A percentile compares a stretch with the other conserved stretches of the same genome.
These are phyloP conservation scores for Ceyx erithaca DNA, from an alignment of 2,797 vertebrate species.

Conservation along the genomic window DNA sequence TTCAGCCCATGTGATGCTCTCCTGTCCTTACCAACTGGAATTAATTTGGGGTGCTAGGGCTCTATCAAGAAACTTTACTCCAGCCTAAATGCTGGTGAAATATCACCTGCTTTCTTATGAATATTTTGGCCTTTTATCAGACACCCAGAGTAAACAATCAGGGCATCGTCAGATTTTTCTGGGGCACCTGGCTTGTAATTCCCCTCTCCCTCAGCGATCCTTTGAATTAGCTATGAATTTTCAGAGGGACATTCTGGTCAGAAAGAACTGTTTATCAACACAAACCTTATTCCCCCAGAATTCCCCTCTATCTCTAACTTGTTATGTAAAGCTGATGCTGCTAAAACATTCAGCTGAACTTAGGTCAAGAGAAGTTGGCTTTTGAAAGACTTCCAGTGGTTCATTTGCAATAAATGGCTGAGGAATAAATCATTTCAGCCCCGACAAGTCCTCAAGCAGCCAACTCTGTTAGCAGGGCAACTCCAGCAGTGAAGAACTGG, in stretches of 20 bases:
- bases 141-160: background rate
- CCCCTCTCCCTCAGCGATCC: background rate
- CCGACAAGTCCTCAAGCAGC: constrained; percentile 21
- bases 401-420: constrained; percentile 42
- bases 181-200: background rate
- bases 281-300: background rate
- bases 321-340: constrained; percentile 36
- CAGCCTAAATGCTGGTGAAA: background rate
- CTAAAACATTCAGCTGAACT: constrained; percentile 30
- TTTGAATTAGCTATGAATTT: background rate
- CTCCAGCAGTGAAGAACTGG: background rate
- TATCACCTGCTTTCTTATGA: background rate
- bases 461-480: background rate
- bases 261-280: background rate
- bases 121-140: background rate
- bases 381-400: constrained; percentile 51
- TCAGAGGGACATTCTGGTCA: background rate
- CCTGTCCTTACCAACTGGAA: constrained; percentile 65
- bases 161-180: background rate
- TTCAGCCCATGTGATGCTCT: constrained; percentile 50
- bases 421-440: constrained; percentile 61
- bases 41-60: constrained; percentile 45
- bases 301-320: background rate
- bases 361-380: constrained; percentile 48
- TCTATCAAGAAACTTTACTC: constrained; percentile 1